Evolutionary conservation across 2,888 invertebrate genomes (phyloP).

Genomic region (Polydrusus cervinus): DNA sequence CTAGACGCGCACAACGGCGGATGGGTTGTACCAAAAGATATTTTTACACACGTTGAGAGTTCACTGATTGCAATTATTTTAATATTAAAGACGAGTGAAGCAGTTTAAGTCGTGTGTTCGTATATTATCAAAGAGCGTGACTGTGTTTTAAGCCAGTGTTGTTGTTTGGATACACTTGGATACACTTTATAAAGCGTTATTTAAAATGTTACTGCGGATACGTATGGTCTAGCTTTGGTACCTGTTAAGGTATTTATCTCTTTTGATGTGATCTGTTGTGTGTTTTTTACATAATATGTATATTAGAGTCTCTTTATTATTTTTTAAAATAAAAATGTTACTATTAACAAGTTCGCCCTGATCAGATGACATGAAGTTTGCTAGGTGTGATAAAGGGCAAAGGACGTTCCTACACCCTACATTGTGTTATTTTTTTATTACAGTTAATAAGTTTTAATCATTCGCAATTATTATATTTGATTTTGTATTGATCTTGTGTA

Average conservation of each 20-base stretch:
- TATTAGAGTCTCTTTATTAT: background rate
- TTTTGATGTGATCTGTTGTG: conserved; percentile 2
- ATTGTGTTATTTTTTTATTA: conserved; percentile 14
- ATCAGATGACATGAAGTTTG: conserved; percentile 22
- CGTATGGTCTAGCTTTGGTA: conserved; percentile 36
- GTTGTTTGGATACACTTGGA: conserved; percentile 10
- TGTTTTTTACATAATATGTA: background rate
- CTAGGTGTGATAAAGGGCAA: conserved; percentile 41
- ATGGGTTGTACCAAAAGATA: conserved; percentile 68
- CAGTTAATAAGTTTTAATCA: background rate
- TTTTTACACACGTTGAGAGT: conserved; percentile 63
- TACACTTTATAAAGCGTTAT: conserved; percentile 19
- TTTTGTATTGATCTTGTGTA: background rate
- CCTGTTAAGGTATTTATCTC: conserved; percentile 31
- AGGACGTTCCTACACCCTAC: conserved; percentile 35
- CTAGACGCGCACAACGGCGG: conserved; percentile 65
- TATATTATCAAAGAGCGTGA: conserved; percentile 11
- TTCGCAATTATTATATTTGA: background rate
- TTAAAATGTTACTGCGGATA: conserved; percentile 36
- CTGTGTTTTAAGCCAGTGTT: conserved; percentile 35
- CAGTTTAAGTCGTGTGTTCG: conserved; percentile 16
- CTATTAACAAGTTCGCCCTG: conserved; percentile 17
- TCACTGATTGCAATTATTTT: conserved; percentile 43
- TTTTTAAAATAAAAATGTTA: background rate
- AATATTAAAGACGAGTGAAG: conserved; percentile 24